Evolutionary conservation across 2,888 invertebrate species (phyloP).

Genomic region (Troides aeacus): DNA sequence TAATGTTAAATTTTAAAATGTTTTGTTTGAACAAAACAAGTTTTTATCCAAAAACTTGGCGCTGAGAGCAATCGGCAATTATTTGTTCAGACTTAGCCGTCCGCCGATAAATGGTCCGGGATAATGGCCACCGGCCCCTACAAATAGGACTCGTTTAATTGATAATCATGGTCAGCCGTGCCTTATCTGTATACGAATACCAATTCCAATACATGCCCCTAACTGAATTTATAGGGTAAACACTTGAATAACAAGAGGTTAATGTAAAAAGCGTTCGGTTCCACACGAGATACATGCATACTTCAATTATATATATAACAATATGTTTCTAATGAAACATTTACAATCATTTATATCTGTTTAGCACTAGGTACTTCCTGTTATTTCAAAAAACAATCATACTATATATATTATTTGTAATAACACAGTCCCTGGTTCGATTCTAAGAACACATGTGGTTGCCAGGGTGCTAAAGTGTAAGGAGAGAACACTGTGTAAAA

Average conservation of each 20-base stretch:
- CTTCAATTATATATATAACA: too few relatives aligned
- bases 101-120: slow-evolving; percentile 23
- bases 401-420: too few relatives aligned
- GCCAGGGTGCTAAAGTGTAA: too few relatives aligned
- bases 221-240: slow-evolving; percentile 19
- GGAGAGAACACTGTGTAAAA: too few relatives aligned
- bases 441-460: too few relatives aligned
- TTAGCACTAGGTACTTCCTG: too few relatives aligned
- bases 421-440: too few relatives aligned
- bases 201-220: slow-evolving; percentile 18
- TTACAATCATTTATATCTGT: not conserved
- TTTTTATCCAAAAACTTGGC: slow-evolving; percentile 17
- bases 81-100: slow-evolving; percentile 27
- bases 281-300: not conserved
- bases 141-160: slow-evolving; percentile 30
- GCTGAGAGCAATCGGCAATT: slow-evolving; percentile 25
- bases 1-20: not conserved
- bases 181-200: slow-evolving; percentile 25
- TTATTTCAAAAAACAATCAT: too few relatives aligned
- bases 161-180: slow-evolving; percentile 27
- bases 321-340: not conserved
- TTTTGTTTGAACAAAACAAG: not conserved
- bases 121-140: slow-evolving; percentile 25
- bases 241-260: slow-evolving; percentile 17
- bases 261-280: slow-evolving; percentile 2